Evolutionary conservation across 2,113 vertebrate species (phyloP).

Genomic region (Campylorhamphus procurvoides): DNA sequence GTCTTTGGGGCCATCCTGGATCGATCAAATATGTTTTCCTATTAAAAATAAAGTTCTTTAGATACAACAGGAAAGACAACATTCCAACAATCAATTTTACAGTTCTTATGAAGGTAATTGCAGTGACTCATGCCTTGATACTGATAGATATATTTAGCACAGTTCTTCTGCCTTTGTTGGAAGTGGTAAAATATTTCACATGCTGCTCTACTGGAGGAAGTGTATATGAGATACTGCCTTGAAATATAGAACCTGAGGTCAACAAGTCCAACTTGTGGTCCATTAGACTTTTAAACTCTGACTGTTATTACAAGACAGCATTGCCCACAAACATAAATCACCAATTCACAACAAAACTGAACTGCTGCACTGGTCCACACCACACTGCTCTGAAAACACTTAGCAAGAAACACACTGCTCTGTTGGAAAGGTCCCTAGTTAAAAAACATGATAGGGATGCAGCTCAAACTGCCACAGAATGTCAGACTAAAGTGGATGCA

Average conservation of each 20-base stretch:
- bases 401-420: neutral
- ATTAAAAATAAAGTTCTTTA: conserved; percentile 53
- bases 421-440: neutral
- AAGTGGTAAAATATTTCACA: neutral
- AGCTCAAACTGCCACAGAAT: neutral
- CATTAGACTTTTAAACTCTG: neutral
- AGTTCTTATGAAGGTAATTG: neutral
- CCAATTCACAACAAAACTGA: neutral
- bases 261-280: neutral
- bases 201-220: neutral
- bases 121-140: neutral
- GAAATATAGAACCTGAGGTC: neutral
- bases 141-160: neutral
- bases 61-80: neutral
- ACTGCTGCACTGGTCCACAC: neutral
- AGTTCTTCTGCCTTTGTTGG: neutral
- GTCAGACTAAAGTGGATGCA: neutral
- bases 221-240: neutral
- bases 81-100: neutral
- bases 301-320: neutral
- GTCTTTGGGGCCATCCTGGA: conserved; percentile 80
- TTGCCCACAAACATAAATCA: neutral
- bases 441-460: neutral
- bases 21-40: conserved; percentile 91
- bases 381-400: neutral